These are phyloP conservation scores for Orussus abietinus DNA, from an alignment of 1,140 invertebrate genomes.

Conservation along the genomic window DNA sequence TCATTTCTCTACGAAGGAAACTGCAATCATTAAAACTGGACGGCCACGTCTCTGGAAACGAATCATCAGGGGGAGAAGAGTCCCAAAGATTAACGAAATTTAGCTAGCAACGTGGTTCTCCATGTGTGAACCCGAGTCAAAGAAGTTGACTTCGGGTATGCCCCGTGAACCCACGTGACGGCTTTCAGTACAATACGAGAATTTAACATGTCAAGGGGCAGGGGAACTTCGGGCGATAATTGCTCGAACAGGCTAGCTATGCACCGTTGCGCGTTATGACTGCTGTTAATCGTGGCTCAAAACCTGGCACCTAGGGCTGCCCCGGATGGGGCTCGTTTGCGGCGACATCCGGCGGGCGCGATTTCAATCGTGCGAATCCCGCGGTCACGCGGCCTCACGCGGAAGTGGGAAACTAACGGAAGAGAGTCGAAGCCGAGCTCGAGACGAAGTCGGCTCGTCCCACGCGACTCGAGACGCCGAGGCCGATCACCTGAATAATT, in stretches of 20 bases:
- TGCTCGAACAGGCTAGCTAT: slow-evolving; percentile 30
- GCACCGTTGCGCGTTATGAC: slow-evolving; percentile 26
- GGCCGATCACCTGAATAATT: slow-evolving; percentile 16
- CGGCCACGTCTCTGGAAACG: too few species aligned
- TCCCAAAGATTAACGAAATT: too few species aligned
- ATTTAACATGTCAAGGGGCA: too few species aligned
- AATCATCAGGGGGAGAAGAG: too few species aligned
- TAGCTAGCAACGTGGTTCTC: too few species aligned
- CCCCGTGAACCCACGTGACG: too few species aligned
- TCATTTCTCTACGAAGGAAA: too few species aligned
- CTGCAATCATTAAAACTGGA: too few species aligned
- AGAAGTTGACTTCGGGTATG: too few species aligned
- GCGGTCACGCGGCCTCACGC: slow-evolving; percentile 36
- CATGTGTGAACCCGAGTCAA: too few species aligned
- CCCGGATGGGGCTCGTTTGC: neutral
- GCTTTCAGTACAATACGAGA: too few species aligned
- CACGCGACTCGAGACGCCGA: slow-evolving; percentile 6
- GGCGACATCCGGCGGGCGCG: slow-evolving; percentile 16
- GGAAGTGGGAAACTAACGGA: slow-evolving; percentile 17
- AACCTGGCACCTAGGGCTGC: neutral
- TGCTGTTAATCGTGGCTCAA: neutral
- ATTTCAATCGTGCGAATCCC: slow-evolving; percentile 24
- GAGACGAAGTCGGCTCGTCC: slow-evolving; percentile 11
- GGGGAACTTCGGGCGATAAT: slow-evolving; percentile 37
- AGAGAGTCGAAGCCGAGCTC: slow-evolving; percentile 7